phyloP scores from a whole-genome alignment of 2,113 vertebrate species.

The Malaclemys terrapin region DNA sequence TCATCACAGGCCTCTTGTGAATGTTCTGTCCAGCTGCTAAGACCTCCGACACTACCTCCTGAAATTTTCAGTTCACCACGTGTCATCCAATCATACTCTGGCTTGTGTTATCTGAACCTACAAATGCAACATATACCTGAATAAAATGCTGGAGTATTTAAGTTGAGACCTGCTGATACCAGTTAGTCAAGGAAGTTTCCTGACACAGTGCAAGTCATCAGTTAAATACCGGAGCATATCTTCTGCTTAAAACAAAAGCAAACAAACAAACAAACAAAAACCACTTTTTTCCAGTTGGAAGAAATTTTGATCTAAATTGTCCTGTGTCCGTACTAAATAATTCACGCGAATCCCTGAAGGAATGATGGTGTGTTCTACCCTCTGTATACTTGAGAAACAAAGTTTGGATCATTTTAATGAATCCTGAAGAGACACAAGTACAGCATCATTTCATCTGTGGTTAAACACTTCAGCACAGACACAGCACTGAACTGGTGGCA shows the following conservation, averaged over 20 bases:
- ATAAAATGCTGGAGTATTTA: not conserved
- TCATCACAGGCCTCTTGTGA: no score
- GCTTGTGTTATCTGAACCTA: not conserved
- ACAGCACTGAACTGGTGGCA: conserved; percentile 10
- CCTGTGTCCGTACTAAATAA: not conserved
- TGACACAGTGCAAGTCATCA: not conserved
- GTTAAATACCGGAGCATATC: not conserved
- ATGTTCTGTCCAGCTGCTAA: not conserved
- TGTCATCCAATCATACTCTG: not conserved
- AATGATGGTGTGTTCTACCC: not conserved
- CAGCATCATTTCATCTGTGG: not conserved
- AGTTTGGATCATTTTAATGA: conserved; percentile 21
- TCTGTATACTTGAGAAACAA: not conserved
- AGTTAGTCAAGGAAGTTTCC: not conserved
- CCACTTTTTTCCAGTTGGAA: not conserved
- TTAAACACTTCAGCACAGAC: conserved; percentile 10
- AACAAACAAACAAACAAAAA: no score
- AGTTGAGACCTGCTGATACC: not conserved
- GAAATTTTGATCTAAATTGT: not conserved
- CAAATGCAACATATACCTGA: accelerated
- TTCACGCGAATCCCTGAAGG: not conserved
- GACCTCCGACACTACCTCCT: not conserved
- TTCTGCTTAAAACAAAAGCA: not conserved
- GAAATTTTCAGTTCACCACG: not conserved
- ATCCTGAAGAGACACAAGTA: not conserved